phyloP scores from a whole-genome alignment of 2,797 vertebrate genomes.

The Hypotaenidia philippensis region DNA sequence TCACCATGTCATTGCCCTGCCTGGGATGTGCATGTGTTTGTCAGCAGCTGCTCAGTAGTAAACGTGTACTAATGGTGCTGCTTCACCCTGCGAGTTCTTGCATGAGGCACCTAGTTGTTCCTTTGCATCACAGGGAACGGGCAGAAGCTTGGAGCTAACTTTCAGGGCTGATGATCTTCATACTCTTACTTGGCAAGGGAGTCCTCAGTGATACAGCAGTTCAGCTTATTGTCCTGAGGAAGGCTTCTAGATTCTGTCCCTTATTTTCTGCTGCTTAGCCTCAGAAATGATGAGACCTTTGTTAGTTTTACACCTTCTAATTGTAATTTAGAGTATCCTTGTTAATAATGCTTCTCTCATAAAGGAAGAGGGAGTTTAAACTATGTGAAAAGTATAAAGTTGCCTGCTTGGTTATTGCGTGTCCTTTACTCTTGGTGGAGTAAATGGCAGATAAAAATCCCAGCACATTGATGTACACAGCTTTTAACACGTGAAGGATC shows the following conservation, averaged over 20 bases:
- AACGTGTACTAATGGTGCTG: neutral
- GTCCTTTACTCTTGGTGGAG: neutral
- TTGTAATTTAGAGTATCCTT: neutral
- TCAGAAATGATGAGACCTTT: neutral
- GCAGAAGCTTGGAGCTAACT: neutral
- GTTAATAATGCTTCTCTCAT: neutral
- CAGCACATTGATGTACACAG: rapidly evolving
- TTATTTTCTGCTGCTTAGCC: neutral
- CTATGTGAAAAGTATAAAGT: neutral
- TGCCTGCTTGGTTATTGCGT: neutral
- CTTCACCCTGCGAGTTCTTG: neutral
- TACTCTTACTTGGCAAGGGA: neutral
- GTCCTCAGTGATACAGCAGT: neutral
- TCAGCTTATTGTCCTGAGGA: neutral
- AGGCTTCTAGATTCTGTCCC: neutral
- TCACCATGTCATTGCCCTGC: rapidly evolving
- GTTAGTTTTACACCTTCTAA: neutral
- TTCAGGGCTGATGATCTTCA: neutral
- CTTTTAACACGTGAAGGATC: neutral
- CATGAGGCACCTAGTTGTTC: neutral
- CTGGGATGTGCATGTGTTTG: neutral
- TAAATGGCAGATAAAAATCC: neutral
- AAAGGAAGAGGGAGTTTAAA: neutral
- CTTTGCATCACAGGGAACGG: neutral
- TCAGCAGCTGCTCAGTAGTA: neutral